Evolutionary conservation across 2,888 invertebrate genomes (phyloP).

Genomic region (Pyrocoelia pectoralis): DNA sequence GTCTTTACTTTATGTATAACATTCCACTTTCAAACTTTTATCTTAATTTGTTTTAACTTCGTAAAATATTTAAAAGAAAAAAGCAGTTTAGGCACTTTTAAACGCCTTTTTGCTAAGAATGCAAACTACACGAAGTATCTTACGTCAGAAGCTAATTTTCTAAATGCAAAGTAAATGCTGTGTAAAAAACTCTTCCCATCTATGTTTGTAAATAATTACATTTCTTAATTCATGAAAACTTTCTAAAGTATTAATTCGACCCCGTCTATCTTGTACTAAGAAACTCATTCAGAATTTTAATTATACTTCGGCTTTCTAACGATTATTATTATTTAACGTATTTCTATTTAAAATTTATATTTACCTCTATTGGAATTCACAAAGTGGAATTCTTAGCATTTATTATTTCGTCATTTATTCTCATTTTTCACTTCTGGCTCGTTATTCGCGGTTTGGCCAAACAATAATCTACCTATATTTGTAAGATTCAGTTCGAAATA

Average conservation of each 20-base stretch:
- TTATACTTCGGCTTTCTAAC: conserved; percentile 38
- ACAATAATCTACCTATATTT: too few species aligned
- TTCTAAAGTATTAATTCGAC: conserved; percentile 9
- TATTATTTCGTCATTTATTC: conserved; percentile 17
- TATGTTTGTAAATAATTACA: neutral
- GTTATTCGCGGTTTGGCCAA: neutral
- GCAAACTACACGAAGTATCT: neutral
- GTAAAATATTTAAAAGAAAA: neutral
- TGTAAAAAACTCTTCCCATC: neutral
- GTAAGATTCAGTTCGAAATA: too few species aligned
- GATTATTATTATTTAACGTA: conserved; percentile 46
- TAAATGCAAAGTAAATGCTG: neutral
- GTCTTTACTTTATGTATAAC: neutral
- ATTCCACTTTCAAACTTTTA: neutral
- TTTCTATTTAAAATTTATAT: conserved; percentile 45
- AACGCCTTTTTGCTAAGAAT: neutral
- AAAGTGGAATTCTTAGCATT: conserved; percentile 24
- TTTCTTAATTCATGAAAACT: neutral
- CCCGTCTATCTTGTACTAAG: conserved; percentile 34
- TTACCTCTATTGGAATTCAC: conserved; percentile 38
- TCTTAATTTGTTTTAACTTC: neutral
- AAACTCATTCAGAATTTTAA: conserved; percentile 46
- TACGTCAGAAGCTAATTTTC: neutral
- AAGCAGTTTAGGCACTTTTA: neutral
- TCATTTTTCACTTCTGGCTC: conserved; percentile 4